A percentile compares a stretch with the other conserved stretches of the same genome.
Evolutionary conservation across 2,888 invertebrate species (phyloP).

Genomic region (Erebia ligea): DNA sequence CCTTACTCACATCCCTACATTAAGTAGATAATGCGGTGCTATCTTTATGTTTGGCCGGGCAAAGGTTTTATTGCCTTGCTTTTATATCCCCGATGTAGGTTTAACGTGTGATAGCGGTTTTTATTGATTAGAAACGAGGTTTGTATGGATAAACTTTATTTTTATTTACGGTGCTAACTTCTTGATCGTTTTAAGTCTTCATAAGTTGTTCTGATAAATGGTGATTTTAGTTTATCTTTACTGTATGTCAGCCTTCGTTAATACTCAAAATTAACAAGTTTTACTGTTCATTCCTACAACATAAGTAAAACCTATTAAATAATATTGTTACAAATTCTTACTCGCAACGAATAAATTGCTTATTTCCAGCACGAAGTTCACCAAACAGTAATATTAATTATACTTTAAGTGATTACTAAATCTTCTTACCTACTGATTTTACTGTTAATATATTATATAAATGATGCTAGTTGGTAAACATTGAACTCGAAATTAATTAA

Average conservation of each 20-base stretch:
- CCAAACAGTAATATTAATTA: background rate
- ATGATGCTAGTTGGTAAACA: background rate
- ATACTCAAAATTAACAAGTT: background rate
- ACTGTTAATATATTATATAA: background rate
- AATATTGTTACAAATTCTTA: background rate
- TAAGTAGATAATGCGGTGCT: conserved; percentile 45
- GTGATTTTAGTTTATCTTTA: no score
- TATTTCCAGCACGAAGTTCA: background rate
- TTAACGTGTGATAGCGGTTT: conserved; percentile 36
- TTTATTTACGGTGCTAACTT: background rate
- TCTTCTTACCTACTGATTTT: no score
- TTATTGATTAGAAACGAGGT: conserved; percentile 35
- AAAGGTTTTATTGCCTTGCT: conserved; percentile 46
- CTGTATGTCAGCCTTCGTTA: no score
- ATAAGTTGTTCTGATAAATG: background rate
- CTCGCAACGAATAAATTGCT: background rate
- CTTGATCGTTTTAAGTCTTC: background rate
- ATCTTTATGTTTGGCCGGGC: conserved; percentile 49
- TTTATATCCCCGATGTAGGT: conserved; percentile 35
- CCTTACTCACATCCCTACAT: background rate
- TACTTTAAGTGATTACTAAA: background rate
- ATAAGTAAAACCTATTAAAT: background rate
- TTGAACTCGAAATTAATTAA: background rate
- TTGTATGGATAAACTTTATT: conserved; percentile 12
- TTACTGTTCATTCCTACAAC: background rate